Conservation (phyloP, 2,797 vertebrate genomes). For the Poecilia gillii region DNA sequence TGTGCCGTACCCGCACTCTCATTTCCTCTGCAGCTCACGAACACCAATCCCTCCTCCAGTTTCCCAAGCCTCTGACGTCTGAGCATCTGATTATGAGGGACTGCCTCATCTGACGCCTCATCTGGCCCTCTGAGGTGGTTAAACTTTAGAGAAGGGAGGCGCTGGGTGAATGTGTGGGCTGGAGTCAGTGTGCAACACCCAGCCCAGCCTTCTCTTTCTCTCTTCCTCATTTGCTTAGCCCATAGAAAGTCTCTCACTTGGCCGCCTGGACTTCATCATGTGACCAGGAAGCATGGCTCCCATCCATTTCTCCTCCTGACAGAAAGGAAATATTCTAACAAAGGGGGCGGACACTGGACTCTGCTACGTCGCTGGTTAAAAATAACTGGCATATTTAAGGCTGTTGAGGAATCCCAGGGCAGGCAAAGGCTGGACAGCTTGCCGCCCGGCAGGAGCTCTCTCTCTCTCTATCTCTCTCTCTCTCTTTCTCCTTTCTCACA, state of each 20-base stretch:
- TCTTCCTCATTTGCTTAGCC: constrained; percentile 44
- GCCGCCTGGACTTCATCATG: constrained; percentile 78
- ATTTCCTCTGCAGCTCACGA: constrained; percentile 88
- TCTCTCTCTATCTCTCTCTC: constrained; percentile 2
- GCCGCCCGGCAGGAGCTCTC: constrained; percentile 75
- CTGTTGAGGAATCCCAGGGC: constrained; percentile 92
- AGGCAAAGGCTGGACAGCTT: constrained; percentile 89
- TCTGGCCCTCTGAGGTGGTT: constrained; percentile 79
- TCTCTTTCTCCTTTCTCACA: constrained; percentile 42
- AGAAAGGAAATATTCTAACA: constrained; percentile 93
- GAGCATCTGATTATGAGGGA: constrained; percentile 75
- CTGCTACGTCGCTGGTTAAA: constrained; percentile 97
- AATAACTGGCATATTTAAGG: constrained; percentile 99
- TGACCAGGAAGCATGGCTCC: constrained; percentile 97
- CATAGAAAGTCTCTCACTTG: constrained; percentile 85
- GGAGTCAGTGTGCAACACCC: constrained; percentile 47
- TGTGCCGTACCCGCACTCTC: constrained; percentile 88
- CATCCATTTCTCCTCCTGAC: constrained; percentile 95
- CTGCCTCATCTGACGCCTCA: constrained; percentile 62
- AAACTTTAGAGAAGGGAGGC: constrained; percentile 61
- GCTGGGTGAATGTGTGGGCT: constrained; percentile 52
- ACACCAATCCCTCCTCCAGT: constrained; percentile 85
- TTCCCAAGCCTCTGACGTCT: constrained; percentile 80
- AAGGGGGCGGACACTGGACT: constrained; percentile 84
- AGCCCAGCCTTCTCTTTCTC: constrained; percentile 46